phyloP scores from a whole-genome alignment of 1,140 invertebrate genomes.

The Leptoteleia sp. region DNA sequence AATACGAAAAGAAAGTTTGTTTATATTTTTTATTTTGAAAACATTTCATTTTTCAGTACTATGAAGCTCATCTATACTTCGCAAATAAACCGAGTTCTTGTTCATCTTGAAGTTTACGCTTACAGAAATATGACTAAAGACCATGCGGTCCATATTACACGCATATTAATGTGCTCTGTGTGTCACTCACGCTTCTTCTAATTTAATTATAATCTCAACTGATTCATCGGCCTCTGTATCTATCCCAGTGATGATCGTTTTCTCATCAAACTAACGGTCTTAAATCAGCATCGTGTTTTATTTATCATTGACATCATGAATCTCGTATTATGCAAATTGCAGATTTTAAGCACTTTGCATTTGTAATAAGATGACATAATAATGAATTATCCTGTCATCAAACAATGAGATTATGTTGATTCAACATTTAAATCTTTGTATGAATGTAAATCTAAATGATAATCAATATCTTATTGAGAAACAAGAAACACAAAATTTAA shows the following conservation, averaged over 20 bases:
- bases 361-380: conserved; percentile 5
- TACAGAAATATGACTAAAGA: too few relatives aligned
- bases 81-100: too few relatives aligned
- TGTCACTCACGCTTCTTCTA: conserved; percentile 12
- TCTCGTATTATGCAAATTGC: conserved; percentile 8
- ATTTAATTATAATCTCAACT: conserved; percentile 21
- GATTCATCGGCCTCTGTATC: conserved; percentile 12
- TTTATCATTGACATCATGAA: conserved; percentile 28
- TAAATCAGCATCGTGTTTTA: conserved; percentile 20
- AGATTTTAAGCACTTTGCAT: conserved; percentile 7
- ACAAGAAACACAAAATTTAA: too few relatives aligned
- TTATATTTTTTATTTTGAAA: too few relatives aligned
- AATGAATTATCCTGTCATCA: background rate
- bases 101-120: too few relatives aligned
- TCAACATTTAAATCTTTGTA: background rate
- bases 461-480: too few relatives aligned
- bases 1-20: too few relatives aligned
- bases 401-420: background rate
- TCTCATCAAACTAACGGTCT: conserved; percentile 14
- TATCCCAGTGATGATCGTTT: conserved; percentile 11
- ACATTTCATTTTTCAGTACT: too few relatives aligned
- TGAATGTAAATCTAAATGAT: too few relatives aligned
- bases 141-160: conserved; percentile 9
- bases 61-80: too few relatives aligned
- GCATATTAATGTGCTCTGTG: too few relatives aligned